These are phyloP conservation scores for Marmota flaviventris DNA, from an alignment of 2,113 vertebrate species.

Conservation along the genomic window DNA sequence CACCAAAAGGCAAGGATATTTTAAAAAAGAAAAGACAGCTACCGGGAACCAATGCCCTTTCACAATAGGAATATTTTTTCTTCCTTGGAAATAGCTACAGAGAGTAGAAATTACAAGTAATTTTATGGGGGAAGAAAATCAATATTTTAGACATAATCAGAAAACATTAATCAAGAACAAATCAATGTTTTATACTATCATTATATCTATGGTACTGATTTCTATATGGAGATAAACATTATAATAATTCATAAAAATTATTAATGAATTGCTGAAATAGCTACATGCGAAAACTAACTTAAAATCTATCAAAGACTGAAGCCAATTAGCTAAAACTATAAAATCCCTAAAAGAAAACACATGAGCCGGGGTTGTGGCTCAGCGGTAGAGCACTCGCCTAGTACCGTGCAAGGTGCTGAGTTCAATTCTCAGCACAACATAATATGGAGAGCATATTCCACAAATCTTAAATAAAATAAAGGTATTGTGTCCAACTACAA, in stretches of 20 bases:
- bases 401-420: no score
- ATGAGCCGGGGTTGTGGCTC: no score
- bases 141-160: background rate
- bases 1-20: background rate
- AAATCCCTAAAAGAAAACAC: background rate
- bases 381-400: no score
- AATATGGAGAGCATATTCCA: no score
- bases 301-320: background rate
- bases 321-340: background rate
- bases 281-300: background rate
- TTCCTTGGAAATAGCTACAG: background rate
- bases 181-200: background rate
- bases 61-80: background rate
- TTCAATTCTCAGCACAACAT: no score
- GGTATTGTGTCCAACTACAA: no score
- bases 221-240: background rate
- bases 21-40: background rate
- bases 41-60: background rate
- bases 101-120: background rate
- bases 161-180: slow-evolving; percentile 27
- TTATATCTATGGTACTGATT: background rate
- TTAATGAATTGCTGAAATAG: slow-evolving; percentile 9
- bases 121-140: background rate
- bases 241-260: background rate
- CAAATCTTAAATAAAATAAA: no score